Base-by-base conservation (phyloP, 2,888 invertebrate genomes). In the Molorchus minor region DNA sequence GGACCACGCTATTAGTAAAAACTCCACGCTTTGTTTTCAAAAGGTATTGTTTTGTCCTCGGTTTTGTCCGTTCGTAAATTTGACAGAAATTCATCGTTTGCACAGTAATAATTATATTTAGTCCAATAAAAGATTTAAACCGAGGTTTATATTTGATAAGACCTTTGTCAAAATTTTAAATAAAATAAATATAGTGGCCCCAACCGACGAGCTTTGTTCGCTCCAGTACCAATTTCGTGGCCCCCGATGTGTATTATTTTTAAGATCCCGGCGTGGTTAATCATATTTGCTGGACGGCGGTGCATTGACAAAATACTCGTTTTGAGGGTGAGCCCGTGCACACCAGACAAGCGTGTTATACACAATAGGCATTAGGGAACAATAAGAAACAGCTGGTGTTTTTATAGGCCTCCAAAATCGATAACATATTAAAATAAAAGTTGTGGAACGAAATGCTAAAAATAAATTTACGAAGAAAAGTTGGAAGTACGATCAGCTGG, bases 321-420 rank as follows among this genome's bases (percentile, higher is more conserved):
- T 52, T 52, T 52, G 41, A 52, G 52, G 52, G 52, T 25, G 19
- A 17, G 29, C 52, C 29, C 41, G 12, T 41, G 19, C 40, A 41
- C 52, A 41, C 52, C 51, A 49, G 49, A 49, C 49, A 19, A 52
- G 52, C 40, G 41, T 40, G 52, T 40, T 41, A 52, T 19, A 41
- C 25, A 52, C 52, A 52, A 41, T 41, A 52, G 52, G 41, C 40
- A 52, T 52, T 35, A 45, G 55, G 45, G 46, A 45, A 55, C 45
- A 45, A 55, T 55, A 46, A 55, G 55, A 46, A 55, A 45, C 55
- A 55, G 55, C 55, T 55, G 55, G 46, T 55, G 33, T 46, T 55
- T 55, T 55, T 55, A 55, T 55, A 45, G 55, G 45, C 29, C 17
- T 35, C 44, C 40, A 55, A 55, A 55, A 55, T 55, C 55, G 40